phyloP scores from a whole-genome alignment of 2,888 invertebrate genomes.

The Drosophila ezoana region DNA sequence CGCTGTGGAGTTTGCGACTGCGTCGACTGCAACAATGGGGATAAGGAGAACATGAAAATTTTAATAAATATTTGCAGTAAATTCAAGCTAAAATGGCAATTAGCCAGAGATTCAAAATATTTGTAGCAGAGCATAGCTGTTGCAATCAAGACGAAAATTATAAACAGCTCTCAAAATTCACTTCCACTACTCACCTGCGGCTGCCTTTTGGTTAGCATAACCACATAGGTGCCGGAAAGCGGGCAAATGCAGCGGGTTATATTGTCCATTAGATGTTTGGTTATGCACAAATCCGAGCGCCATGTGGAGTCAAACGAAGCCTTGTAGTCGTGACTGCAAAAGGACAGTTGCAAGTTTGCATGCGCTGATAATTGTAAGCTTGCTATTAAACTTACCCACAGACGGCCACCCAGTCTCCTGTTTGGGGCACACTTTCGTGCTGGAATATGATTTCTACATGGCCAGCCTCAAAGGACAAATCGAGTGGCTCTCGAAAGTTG shows the following conservation, averaged over 20 bases:
- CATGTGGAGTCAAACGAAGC: conserved; percentile 87
- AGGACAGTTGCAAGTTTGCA: neutral
- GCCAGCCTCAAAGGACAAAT: conserved; percentile 84
- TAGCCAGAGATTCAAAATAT: too few relatives aligned
- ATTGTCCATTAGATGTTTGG: conserved; percentile 85
- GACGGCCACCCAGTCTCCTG: conserved; percentile 84
- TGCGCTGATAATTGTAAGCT: neutral
- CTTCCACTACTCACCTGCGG: conserved; percentile 86
- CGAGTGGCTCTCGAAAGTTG: conserved; percentile 82
- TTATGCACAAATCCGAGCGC: conserved; percentile 87
- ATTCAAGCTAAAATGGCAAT: neutral
- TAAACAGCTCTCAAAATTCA: conserved; percentile 6
- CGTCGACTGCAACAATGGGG: conserved; percentile 62
- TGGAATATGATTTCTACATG: conserved; percentile 85
- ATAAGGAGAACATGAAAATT: conserved; percentile 8
- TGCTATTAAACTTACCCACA: conserved; percentile 81
- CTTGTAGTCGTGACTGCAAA: conserved; percentile 83
- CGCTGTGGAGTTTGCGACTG: conserved; percentile 71
- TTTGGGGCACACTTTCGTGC: conserved; percentile 82
- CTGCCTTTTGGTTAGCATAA: conserved; percentile 87
- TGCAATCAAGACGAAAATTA: neutral
- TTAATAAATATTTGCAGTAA: conserved; percentile 1
- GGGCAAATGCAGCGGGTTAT: conserved; percentile 88
- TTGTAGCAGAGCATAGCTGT: too few relatives aligned
- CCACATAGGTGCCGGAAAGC: conserved; percentile 88